Percentiles rank a stretch among this genome's conserved stretches.
Evolutionary conservation across 2,797 vertebrate genomes (phyloP).

Genomic region (Hypotaenidia philippensis): DNA sequence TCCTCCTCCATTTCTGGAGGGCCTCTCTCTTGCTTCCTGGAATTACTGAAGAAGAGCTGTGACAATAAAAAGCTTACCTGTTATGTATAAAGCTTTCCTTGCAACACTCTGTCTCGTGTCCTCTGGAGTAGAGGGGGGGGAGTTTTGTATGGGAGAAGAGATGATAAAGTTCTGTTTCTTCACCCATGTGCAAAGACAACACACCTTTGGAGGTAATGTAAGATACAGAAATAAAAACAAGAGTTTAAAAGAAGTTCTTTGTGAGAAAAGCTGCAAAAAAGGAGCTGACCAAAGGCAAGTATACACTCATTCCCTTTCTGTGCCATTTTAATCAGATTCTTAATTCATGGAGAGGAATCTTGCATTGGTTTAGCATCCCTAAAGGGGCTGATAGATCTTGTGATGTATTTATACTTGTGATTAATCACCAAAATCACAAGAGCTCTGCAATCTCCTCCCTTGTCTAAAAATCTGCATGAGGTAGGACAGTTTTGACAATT

Average conservation of each 20-base stretch:
- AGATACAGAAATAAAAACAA: neutral
- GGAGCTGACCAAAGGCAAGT: neutral
- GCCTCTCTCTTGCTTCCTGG: neutral
- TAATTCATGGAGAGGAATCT: neutral
- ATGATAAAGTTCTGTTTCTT: neutral
- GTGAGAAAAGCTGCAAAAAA: neutral
- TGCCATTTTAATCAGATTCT: neutral
- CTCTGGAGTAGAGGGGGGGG: neutral
- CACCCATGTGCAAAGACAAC: neutral
- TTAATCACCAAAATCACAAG: neutral
- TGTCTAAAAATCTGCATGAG: neutral
- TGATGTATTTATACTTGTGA: neutral
- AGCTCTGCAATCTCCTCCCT: neutral
- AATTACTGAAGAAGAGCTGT: neutral
- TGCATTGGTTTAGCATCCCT: neutral
- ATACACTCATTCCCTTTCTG: neutral
- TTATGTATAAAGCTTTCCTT: neutral
- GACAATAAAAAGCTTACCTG: neutral
- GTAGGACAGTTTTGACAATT: neutral
- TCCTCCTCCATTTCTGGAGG: neutral
- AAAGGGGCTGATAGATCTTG: neutral
- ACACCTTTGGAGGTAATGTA: neutral
- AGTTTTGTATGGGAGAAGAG: neutral
- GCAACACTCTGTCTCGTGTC: neutral
- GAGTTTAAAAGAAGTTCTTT: neutral